phyloP scores from a whole-genome alignment of 1,140 invertebrate genomes.

The Geopemphigus sp. region DNA sequence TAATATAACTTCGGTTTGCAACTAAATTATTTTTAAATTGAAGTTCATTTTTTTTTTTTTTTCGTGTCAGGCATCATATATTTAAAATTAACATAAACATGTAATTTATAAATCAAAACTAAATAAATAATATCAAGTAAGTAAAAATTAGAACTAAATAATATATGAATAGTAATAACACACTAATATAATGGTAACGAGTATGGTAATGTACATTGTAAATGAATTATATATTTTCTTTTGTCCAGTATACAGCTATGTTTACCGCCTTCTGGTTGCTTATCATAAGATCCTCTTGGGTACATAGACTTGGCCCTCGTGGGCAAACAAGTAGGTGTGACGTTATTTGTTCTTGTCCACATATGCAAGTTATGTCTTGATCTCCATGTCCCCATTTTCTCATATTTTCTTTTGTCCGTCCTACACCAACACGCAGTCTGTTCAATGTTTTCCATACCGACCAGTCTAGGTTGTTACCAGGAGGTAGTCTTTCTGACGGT shows the following conservation, averaged over 20 bases:
- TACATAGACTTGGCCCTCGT: slow-evolving; percentile 3
- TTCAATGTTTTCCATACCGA: slow-evolving; percentile 38
- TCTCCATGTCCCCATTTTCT: slow-evolving; percentile 36
- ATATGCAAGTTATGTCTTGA: background rate
- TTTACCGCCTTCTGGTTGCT: slow-evolving; percentile 23
- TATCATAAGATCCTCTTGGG: slow-evolving; percentile 23
- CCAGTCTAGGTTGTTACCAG: slow-evolving; percentile 17
- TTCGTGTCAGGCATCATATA: slow-evolving; percentile 1
- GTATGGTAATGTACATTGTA: no score
- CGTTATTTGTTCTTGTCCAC: slow-evolving; percentile 17
- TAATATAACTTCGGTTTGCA: no score
- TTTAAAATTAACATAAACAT: background rate
- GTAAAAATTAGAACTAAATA: no score
- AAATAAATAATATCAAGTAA: slow-evolving; percentile 25
- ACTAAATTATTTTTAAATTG: no score
- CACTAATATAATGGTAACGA: slow-evolving; percentile 1
- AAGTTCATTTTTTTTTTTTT: background rate
- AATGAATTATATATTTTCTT: slow-evolving; percentile 18
- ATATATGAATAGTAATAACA: slow-evolving; percentile 23
- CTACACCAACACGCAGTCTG: slow-evolving; percentile 29
- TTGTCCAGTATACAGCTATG: slow-evolving; percentile 22
- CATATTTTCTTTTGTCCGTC: slow-evolving; percentile 32
- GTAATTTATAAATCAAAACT: background rate
- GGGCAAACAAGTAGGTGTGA: slow-evolving; percentile 14
- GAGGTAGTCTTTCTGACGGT: slow-evolving; percentile 17